A percentile compares a stretch with the other conserved stretches of the same genome.
These are phyloP conservation scores for Mixornis gularis DNA, from an alignment of 2,113 vertebrate genomes.

Conservation along the genomic window DNA sequence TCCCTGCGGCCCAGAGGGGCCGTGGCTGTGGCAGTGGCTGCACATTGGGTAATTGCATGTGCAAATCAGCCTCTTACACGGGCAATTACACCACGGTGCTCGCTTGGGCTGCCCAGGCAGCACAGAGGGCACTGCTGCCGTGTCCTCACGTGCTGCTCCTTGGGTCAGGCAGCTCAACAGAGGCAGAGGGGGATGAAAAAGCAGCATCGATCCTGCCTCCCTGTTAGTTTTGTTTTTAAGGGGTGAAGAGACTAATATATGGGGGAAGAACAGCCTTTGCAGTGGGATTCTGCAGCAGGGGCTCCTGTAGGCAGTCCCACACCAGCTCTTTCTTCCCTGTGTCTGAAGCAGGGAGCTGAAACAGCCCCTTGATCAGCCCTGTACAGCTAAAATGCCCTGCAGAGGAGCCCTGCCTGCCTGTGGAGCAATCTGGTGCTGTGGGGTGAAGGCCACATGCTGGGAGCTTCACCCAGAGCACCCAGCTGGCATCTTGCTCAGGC, in stretches of 20 bases:
- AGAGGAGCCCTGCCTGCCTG: neutral
- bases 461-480: neutral
- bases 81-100: neutral
- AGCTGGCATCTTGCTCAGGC: neutral
- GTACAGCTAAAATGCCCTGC: neutral
- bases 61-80: neutral
- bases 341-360: neutral
- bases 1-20: neutral
- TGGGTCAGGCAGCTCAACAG: accelerated
- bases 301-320: neutral
- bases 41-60: constrained; percentile 20
- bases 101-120: neutral
- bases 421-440: accelerated
- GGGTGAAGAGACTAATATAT: neutral
- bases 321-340: neutral
- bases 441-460: neutral
- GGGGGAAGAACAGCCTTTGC: neutral
- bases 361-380: neutral
- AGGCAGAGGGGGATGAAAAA: neutral
- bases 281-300: neutral
- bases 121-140: neutral
- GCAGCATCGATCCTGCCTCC: neutral
- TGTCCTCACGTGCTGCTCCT: neutral
- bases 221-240: neutral
- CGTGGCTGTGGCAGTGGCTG: neutral